These are phyloP conservation scores for Octonoba sinensis DNA, from an alignment of 2,888 invertebrate species.

Conservation along the genomic window DNA sequence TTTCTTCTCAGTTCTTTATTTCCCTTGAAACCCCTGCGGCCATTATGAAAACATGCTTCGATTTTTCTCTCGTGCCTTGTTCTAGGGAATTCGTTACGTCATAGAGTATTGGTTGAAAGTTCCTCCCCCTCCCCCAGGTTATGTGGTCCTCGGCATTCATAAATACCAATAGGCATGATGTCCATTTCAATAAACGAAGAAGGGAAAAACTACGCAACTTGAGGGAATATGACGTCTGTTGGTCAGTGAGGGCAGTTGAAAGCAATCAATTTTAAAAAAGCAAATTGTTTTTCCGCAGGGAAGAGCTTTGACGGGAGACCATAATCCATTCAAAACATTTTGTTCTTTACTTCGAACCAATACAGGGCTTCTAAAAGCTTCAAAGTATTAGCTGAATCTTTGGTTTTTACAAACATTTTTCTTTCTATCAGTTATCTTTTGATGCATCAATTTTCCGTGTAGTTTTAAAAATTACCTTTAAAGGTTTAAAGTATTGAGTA, in stretches of 20 bases:
- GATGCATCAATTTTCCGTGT: too few species aligned
- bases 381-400: too few species aligned
- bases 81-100: conserved; percentile 40
- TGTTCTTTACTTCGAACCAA: too few species aligned
- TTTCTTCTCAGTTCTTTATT: conserved; percentile 17
- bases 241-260: conserved; percentile 28
- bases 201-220: background rate
- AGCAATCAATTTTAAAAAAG: conserved; percentile 40
- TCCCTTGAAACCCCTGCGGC: conserved; percentile 17
- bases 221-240: background rate
- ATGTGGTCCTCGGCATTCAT: conserved; percentile 31
- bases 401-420: too few species aligned
- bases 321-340: background rate
- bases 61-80: conserved; percentile 26
- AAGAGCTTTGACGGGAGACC: conserved; percentile 9
- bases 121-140: background rate
- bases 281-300: conserved; percentile 29
- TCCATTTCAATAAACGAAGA: conserved; percentile 23
- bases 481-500: too few species aligned
- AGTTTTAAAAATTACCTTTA: too few species aligned
- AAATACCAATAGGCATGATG: conserved; percentile 45
- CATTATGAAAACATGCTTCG: conserved; percentile 59
- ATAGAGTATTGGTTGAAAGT: conserved; percentile 1
- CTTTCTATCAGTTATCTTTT: too few species aligned
- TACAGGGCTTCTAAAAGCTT: too few species aligned